Percentiles rank a stretch among this genome's conserved stretches.
Conservation (phyloP, 2,888 invertebrate genomes). For the Apodemia mormo region DNA sequence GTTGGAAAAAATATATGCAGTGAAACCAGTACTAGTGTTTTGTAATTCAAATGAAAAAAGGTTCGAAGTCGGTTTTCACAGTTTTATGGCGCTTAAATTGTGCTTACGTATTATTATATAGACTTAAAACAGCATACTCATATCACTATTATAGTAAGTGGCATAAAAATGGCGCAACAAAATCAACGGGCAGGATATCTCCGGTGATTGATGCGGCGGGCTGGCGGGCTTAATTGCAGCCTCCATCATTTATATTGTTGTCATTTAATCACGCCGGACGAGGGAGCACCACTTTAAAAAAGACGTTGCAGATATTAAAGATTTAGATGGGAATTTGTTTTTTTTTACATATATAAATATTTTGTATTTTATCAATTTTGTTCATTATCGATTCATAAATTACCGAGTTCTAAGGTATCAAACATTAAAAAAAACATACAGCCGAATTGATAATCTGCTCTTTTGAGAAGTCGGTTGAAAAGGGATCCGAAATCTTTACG, state of each 20-base stretch:
- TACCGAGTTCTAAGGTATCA: too few relatives aligned
- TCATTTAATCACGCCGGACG: slow-evolving; percentile 57
- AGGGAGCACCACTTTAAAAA: slow-evolving; percentile 32
- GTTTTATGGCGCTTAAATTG: too few relatives aligned
- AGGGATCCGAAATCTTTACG: too few relatives aligned
- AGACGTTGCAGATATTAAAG: slow-evolving; percentile 32
- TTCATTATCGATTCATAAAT: too few relatives aligned
- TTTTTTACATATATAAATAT: background rate
- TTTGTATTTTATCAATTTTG: background rate
- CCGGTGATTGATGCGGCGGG: slow-evolving; percentile 59
- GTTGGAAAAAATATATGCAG: too few relatives aligned
- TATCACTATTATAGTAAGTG: slow-evolving; percentile 12
- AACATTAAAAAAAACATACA: too few relatives aligned
- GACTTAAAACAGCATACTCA: background rate
- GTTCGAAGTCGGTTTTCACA: too few relatives aligned
- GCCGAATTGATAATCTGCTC: too few relatives aligned
- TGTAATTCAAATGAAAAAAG: too few relatives aligned
- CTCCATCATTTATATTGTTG: slow-evolving; percentile 66
- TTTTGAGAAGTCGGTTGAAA: too few relatives aligned
- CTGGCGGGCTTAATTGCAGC: slow-evolving; percentile 55
- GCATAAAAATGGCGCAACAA: slow-evolving; percentile 49
- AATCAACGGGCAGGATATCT: slow-evolving; percentile 52
- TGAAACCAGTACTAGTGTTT: too few relatives aligned
- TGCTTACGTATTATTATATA: too few relatives aligned
- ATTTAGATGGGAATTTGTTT: slow-evolving; percentile 3